Base-by-base conservation (phyloP, 92 coral and sea anemone genomes). In the Epizoanthus stellaris region DNA sequence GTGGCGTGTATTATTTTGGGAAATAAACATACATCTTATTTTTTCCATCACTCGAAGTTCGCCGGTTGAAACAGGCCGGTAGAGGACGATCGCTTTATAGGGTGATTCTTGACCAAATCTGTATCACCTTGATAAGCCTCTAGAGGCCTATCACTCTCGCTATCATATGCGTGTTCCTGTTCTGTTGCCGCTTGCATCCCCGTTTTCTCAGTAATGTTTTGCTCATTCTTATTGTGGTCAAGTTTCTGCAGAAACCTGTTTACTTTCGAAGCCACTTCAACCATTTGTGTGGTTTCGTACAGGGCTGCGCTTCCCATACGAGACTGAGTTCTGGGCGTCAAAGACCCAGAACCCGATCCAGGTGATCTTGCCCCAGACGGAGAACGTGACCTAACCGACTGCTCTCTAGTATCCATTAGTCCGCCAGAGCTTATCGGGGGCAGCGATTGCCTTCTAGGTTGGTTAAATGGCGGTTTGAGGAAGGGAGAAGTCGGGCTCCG, bases 371-470 rank as follows among this genome's bases (percentile, higher is more conserved):
- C 4, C 0, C 64, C 89, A 5, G 81, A 91, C 5, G 84, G 87
- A 11, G 86, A 77, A 36, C 95, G 84, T 3, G 92, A 73, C 52
- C 91, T 83, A 7, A 43, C 12, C 6, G 58, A 54, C 17, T 73
- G 85, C 21, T 82, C 89, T 23, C 66, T 77, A 13, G 54, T 23
- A 34, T 69, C 87, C 47, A 90, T 76, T 49, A 94, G 89, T 59
- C 93, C 90, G 1, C 95, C 93, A 6, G 86, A 83, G 25, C 93
- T 89, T 25, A 94, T 89, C 3, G 98, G 98, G 12, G 98, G 98
- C 70, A 94, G 67, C 4, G 98, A 94, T 45, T 92, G 98, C 30
- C 98, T 77, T 57, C 98, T 69, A 4, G 98, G 98, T 52, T 94
- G 98, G 68, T 86, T 86, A 40, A 94, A 85, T 16, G 98, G 98